These are phyloP conservation scores for Pipra filicauda DNA, from an alignment of 2,113 vertebrate species.

Conservation along the genomic window DNA sequence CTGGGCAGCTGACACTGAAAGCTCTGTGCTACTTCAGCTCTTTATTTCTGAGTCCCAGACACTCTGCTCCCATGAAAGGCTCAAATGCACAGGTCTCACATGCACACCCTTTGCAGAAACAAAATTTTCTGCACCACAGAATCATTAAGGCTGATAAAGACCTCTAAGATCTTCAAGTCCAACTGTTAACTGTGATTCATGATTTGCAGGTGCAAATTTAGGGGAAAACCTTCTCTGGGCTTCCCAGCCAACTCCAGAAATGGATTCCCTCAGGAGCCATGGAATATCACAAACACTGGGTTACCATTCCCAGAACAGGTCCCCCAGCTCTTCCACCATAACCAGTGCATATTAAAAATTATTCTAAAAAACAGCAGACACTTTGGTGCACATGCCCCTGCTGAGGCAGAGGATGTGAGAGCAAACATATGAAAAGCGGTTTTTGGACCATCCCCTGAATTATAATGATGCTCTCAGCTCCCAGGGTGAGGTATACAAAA, in stretches of 20 bases:
- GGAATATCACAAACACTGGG: background rate
- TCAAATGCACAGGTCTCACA: background rate
- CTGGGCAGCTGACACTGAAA: background rate
- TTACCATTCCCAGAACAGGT: background rate
- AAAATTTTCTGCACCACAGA: background rate
- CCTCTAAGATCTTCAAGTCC: no score
- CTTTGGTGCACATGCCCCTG: background rate
- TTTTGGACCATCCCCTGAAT: background rate
- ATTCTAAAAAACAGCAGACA: background rate
- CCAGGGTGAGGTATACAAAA: background rate
- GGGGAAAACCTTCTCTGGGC: background rate
- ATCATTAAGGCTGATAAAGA: background rate
- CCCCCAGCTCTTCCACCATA: background rate
- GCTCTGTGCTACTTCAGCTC: background rate
- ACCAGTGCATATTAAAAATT: background rate
- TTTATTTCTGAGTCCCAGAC: background rate
- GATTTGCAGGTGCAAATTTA: background rate
- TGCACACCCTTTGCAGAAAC: background rate
- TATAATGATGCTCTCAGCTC: background rate
- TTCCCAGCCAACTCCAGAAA: background rate
- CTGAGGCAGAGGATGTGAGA: background rate
- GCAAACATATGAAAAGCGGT: accelerated
- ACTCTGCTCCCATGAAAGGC: background rate
- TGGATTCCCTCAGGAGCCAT: background rate
- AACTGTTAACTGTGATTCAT: background rate